Conservation (phyloP, 2,797 vertebrate species). For the Pangasius djambal region DNA sequence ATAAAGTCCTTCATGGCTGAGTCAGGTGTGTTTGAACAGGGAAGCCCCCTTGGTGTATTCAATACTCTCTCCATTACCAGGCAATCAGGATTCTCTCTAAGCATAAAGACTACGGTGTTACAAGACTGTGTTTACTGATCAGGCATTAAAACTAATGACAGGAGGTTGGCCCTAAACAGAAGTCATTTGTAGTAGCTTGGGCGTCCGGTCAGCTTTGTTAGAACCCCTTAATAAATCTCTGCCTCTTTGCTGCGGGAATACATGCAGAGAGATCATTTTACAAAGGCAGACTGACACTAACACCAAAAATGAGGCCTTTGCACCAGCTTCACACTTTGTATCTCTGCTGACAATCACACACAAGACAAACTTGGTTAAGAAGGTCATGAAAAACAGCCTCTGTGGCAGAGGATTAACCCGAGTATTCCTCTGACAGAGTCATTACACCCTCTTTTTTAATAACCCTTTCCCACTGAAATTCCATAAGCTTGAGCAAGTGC, state of each 20-base stretch:
- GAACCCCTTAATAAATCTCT: constrained; percentile 39
- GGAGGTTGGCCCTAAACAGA: not conserved
- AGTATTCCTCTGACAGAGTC: constrained; percentile 34
- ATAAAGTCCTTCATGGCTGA: not conserved
- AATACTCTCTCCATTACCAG: not conserved
- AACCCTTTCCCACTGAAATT: constrained; percentile 45
- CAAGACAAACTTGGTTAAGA: not conserved
- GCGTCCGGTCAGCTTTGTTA: constrained; percentile 19
- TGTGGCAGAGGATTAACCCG: constrained; percentile 16
- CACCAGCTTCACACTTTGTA: constrained; percentile 11
- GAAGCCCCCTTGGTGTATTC: constrained; percentile 20
- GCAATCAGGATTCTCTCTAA: constrained; percentile 15
- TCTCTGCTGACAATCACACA: constrained; percentile 21
- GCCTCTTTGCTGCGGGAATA: not conserved
- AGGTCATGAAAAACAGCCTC: constrained; percentile 11
- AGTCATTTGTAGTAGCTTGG: not conserved
- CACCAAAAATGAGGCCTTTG: constrained; percentile 13
- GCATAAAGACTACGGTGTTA: not conserved
- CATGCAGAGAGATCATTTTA: constrained; percentile 26
- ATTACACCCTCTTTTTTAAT: constrained; percentile 54
- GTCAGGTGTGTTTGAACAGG: constrained; percentile 19
- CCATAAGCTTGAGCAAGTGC: constrained; percentile 36
- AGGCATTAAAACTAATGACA: constrained; percentile 1
- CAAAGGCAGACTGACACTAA: constrained; percentile 25
- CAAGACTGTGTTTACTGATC: not conserved